Evolutionary conservation across 2,888 invertebrate species (phyloP), one percentile per base, ranked within the genome.

Genomic region (Auanema sp.): DNA sequence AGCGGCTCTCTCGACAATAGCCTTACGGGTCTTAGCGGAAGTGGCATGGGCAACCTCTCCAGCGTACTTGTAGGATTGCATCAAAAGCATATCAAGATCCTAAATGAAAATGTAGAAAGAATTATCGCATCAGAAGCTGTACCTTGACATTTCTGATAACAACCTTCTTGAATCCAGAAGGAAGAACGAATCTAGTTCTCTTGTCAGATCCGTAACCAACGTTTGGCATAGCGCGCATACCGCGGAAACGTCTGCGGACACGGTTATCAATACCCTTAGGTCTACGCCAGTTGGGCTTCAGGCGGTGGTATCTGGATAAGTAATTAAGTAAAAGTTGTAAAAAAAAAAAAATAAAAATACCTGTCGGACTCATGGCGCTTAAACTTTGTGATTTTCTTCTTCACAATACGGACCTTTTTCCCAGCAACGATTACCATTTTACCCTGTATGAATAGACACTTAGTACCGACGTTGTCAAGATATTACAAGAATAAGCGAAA

Each of bases 261-360:
- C 97, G 90, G 90, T 99, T 98, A 88, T 99, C 98, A 87, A 98
- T 99, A 93, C 98, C 98, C 88, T 96, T 96, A 21, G 98, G 98
- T 88, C 96, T 98, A 85, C 98, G 91, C 98, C 98, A 99, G 89
- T 92, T 82, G 62, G 78, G 76, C 64, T 74, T 74, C 58, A 81
- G 74, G 58, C 79, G 80, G 58, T 71, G 69, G 72, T 82, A 80
- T 64, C 76, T 74, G 50, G 51, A 72, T 71, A 14, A 50, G 8
- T 57, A n/a, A 43, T n/a, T 16, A 24, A 49, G 43, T 52, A 51
- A 56, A n/a, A n/a, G n/a, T n/a, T 11, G 25, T 16, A 40, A 56
- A 4, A 2, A 14, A 44, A 90, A 14, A 40, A 14, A 11, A 14
- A 33, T 33, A 58, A 33, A 60, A 25, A 43, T 96, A 97, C 85